Evolutionary conservation across 2,888 invertebrate species (phyloP), one percentile per base, ranked within the genome.

Genomic region (Rhyacophila evoluta): DNA sequence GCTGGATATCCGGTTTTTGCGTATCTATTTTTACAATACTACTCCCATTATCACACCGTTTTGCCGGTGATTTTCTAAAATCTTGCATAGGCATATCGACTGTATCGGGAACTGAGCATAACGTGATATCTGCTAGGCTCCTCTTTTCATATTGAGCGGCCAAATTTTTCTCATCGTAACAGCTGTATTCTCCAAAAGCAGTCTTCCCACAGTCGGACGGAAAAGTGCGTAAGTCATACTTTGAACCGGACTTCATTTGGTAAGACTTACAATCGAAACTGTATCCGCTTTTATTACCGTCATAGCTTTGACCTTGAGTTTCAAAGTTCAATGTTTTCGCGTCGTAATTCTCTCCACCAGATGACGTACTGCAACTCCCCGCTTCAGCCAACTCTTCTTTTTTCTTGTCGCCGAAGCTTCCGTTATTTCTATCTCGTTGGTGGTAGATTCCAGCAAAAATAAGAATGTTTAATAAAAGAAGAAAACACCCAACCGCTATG

Each of bases 381-480:
- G 93, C 92, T 86, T 94, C 95, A 72, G 93, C 92, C 15, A 94
- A 86, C 84, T 95, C 95, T 83, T 95, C 95, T 85, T 95, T 95
- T 78, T 93, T 93, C 84, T 94, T 94, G 74, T 93, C 92, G 81
- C 93, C 92, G 72, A 90, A 90, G 82, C 91, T 91, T 73, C 90
- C 85, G 83, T 89, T 84, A 85, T 87, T 85, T 74, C 82, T 79
- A 83, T 95, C 95, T 0, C 95, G 91, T 86, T 96, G 95, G 84
- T 95, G 95, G 85, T 95, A 96, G 81, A 96, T 96, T 1, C 96
- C 96, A 68, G 96, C 96, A 84, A 97, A 97, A 83, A 97, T 97
- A 27, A 96, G 90, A 10, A 96, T 93, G 85, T 96, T 96, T 28
- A 96, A 89, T 29, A 96, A 89, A 6, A 96, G 89, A 5, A 96